A percentile compares a stretch with the other conserved stretches of the same genome.
Conservation (phyloP, 2,888 invertebrate species). For the Cyrtodaria siliqua region DNA sequence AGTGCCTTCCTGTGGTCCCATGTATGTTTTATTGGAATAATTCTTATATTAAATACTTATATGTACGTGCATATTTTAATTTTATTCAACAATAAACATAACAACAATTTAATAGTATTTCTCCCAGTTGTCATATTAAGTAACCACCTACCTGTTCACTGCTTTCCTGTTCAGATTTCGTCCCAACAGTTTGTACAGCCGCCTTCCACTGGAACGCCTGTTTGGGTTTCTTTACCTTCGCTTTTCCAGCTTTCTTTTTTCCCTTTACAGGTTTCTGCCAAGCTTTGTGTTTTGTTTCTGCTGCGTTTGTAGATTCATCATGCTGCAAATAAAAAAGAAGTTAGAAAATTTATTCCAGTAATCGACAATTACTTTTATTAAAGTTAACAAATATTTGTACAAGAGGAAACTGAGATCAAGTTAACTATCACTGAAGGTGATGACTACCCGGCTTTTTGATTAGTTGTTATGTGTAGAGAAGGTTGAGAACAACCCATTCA, state of each 20-base stretch:
- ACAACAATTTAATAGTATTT: background rate
- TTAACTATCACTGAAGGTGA: background rate
- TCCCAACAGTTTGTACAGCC: constrained; percentile 53
- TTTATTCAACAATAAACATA: too few relatives aligned
- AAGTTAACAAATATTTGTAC: too few relatives aligned
- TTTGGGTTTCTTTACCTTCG: constrained; percentile 73
- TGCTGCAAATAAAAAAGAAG: background rate
- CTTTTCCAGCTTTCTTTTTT: constrained; percentile 79
- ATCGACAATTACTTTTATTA: too few relatives aligned
- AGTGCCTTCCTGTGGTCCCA: too few relatives aligned
- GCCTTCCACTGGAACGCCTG: constrained; percentile 77
- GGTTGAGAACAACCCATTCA: too few relatives aligned
- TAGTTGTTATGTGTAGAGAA: too few relatives aligned
- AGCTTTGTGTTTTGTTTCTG: constrained; percentile 88
- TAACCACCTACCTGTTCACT: constrained; percentile 22
- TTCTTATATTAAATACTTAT: too few relatives aligned
- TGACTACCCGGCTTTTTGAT: too few relatives aligned
- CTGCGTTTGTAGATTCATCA: background rate
- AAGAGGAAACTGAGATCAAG: background rate
- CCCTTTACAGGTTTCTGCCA: constrained; percentile 92
- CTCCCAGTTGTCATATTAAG: background rate
- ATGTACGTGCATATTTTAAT: too few relatives aligned
- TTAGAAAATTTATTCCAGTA: too few relatives aligned
- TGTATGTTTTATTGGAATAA: too few relatives aligned
- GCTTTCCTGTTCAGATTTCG: constrained; percentile 47